Conservation (phyloP, 2,797 vertebrate genomes). For the Parauchenoglanis punctatus region DNA sequence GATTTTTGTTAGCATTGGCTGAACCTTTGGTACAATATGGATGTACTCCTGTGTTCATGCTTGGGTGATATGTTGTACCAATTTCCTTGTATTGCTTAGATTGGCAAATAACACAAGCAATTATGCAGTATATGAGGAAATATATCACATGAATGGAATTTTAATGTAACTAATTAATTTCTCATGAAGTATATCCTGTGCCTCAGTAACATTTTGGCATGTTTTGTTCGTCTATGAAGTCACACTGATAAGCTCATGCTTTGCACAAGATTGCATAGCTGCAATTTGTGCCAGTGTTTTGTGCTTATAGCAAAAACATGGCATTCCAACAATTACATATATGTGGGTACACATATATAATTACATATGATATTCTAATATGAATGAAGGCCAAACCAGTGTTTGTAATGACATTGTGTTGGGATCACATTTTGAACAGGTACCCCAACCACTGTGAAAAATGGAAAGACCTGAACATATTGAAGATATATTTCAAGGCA, state of each 20-base stretch:
- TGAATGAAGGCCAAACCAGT: neutral
- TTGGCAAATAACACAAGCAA: constrained; percentile 65
- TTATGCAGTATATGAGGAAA: constrained; percentile 66
- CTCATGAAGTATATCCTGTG: constrained; percentile 64
- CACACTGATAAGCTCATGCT: constrained; percentile 57
- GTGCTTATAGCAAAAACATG: neutral
- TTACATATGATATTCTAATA: too few species aligned
- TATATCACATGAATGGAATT: constrained; percentile 64
- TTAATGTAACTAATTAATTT: constrained; percentile 61
- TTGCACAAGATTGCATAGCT: constrained; percentile 36
- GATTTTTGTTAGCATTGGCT: constrained; percentile 24
- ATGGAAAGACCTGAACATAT: neutral
- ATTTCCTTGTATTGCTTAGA: constrained; percentile 54
- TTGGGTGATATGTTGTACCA: constrained; percentile 58
- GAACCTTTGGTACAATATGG: constrained; percentile 46
- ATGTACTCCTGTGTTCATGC: constrained; percentile 35
- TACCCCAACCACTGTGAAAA: neutral
- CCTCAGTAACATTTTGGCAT: constrained; percentile 52
- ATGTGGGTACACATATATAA: too few species aligned
- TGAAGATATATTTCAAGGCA: neutral
- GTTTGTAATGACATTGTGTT: constrained; percentile 8
- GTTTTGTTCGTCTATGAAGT: constrained; percentile 61
- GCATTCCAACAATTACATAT: neutral
- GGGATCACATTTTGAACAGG: neutral
- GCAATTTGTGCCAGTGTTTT: constrained; percentile 31